Conservation (phyloP, 2,888 invertebrate species). For the Ormyrus thymus region DNA sequence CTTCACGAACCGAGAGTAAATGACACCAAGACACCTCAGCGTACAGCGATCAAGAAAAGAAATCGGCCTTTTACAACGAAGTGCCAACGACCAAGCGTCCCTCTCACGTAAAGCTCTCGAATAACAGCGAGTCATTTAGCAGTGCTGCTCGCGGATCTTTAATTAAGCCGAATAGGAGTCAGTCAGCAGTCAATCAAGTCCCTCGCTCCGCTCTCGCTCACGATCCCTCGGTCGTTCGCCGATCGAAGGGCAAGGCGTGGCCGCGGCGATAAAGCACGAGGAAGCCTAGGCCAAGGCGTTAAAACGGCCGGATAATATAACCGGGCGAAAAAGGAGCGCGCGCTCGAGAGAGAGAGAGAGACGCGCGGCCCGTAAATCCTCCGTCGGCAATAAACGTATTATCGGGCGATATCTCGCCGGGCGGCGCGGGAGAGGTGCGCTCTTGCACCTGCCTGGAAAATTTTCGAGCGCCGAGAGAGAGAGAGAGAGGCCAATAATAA, state of each 20-base stretch:
- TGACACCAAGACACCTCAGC: too few species aligned
- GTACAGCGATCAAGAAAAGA: too few species aligned
- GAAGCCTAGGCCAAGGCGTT: background rate
- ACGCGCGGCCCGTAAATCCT: constrained; percentile 61
- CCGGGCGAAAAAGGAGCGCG: background rate
- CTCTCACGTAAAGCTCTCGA: background rate
- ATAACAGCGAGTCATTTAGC: constrained; percentile 7
- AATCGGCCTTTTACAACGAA: too few species aligned
- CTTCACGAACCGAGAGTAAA: too few species aligned
- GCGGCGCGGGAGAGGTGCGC: constrained; percentile 18
- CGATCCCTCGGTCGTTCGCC: constrained; percentile 6
- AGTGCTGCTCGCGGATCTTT: background rate
- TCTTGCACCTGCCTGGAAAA: constrained; percentile 56
- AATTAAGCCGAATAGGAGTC: constrained; percentile 32
- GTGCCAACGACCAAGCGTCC: too few species aligned
- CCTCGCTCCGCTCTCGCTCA: background rate
- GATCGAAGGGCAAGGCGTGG: constrained; percentile 38
- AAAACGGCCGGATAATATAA: constrained; percentile 8
- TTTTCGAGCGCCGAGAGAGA: background rate
- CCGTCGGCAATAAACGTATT: constrained; percentile 64
- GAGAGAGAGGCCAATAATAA: constrained; percentile 30
- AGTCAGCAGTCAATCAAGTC: constrained; percentile 22
- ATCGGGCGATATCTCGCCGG: constrained; percentile 58
- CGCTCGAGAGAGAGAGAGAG: background rate
- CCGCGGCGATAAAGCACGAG: background rate